phyloP scores from a whole-genome alignment of 2,113 vertebrate genomes.

The Dasyornis broadbenti region DNA sequence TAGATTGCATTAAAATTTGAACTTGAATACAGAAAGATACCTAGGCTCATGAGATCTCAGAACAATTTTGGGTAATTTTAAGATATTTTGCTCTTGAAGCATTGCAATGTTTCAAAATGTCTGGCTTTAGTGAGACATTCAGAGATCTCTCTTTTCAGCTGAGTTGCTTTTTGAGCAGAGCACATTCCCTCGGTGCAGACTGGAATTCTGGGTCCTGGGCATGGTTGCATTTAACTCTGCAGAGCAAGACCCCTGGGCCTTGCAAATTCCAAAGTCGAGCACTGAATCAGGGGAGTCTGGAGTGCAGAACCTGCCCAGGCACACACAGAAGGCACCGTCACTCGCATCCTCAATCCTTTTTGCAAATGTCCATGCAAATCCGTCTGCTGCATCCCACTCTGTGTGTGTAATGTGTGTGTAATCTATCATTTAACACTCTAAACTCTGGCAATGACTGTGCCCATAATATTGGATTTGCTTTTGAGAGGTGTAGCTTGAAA shows the following conservation, averaged over 20 bases:
- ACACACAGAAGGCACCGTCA: fast-evolving
- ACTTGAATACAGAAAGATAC: background rate
- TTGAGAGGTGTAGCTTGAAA: background rate
- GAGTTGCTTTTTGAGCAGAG: background rate
- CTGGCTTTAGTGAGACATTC: background rate
- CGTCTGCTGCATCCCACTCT: background rate
- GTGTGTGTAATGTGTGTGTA: background rate
- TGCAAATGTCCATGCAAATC: background rate
- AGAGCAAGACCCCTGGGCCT: background rate
- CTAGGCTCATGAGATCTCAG: background rate
- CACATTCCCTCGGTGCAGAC: background rate
- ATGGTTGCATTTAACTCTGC: background rate
- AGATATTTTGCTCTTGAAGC: background rate
- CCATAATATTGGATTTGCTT: background rate
- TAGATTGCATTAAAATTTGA: background rate
- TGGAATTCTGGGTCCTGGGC: background rate
- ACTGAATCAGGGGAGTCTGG: background rate
- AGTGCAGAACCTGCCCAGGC: background rate
- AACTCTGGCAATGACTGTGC: background rate
- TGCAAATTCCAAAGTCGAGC: background rate
- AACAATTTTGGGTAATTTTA: background rate
- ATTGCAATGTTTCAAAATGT: background rate
- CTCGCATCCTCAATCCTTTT: background rate
- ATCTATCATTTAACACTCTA: background rate
- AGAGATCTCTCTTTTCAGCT: background rate